These are phyloP conservation scores for Patella ulyssiponensis DNA, from an alignment of 2,888 invertebrate genomes.

Conservation along the genomic window DNA sequence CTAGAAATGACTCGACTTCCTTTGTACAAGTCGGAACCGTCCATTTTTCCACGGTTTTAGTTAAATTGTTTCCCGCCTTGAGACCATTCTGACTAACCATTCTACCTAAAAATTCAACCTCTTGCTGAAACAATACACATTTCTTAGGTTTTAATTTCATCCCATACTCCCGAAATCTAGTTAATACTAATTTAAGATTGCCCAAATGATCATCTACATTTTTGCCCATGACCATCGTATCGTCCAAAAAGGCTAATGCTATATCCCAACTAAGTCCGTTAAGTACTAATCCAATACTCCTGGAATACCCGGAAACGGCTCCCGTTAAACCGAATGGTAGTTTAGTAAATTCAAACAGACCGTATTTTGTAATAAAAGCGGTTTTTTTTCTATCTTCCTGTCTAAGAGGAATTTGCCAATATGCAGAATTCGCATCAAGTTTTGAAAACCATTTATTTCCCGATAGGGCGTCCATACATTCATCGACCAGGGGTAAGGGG, in stretches of 20 bases:
- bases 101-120: not conserved
- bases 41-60: too few species aligned
- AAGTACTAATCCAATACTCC: not conserved
- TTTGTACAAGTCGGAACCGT: too few species aligned
- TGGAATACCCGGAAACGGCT: too few species aligned
- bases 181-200: constrained; percentile 9
- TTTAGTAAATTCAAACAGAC: constrained; percentile 10
- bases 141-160: not conserved
- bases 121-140: not conserved
- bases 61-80: not conserved
- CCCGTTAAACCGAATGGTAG: not conserved
- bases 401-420: constrained; percentile 6
- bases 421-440: constrained; percentile 17
- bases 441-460: constrained; percentile 12
- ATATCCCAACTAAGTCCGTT: constrained; percentile 8
- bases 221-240: constrained; percentile 4
- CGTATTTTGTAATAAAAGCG: constrained; percentile 19
- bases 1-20: too few species aligned
- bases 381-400: constrained; percentile 14
- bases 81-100: constrained; percentile 3
- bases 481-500: constrained; percentile 13
- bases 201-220: constrained; percentile 14
- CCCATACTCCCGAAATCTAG: not conserved
- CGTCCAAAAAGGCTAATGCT: constrained; percentile 17
- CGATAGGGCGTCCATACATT: constrained; percentile 17